These are phyloP conservation scores for Dysidea cf. avara DNA, from an alignment of 37 sponge, comb jelly and placozoan species.

Conservation along the genomic window DNA sequence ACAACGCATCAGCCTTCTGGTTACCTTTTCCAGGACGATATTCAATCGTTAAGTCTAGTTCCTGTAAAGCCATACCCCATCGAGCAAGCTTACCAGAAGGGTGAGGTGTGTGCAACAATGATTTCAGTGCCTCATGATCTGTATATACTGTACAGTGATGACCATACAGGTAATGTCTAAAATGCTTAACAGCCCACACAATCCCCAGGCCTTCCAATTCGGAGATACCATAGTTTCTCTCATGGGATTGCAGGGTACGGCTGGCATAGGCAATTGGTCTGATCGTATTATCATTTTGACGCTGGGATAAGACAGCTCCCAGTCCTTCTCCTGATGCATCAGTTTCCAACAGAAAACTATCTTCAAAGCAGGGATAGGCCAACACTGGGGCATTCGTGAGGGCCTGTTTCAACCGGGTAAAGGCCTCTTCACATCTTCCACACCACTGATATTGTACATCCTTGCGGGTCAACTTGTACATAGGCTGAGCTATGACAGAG, in stretches of 20 bases:
- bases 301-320: slow-evolving; percentile 29
- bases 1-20: slow-evolving; percentile 18
- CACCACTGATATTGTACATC: slow-evolving; percentile 23
- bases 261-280: slow-evolving; percentile 22
- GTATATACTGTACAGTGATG: slow-evolving; percentile 11
- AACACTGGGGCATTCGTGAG: slow-evolving; percentile 15
- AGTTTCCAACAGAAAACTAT: slow-evolving; percentile 30
- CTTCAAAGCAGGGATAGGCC: slow-evolving; percentile 22
- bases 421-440: slow-evolving; percentile 16
- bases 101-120: slow-evolving; percentile 17
- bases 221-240: slow-evolving; percentile 26
- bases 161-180: slow-evolving; percentile 22
- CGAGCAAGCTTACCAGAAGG: slow-evolving; percentile 26
- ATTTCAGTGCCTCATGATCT: slow-evolving; percentile 22
- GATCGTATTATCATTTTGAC: background rate
- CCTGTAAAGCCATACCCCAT: slow-evolving; percentile 26
- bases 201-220: slow-evolving; percentile 18
- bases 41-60: slow-evolving; percentile 5
- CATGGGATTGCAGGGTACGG: slow-evolving; percentile 24
- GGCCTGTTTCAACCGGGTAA: background rate
- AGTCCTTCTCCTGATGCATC: slow-evolving; percentile 36
- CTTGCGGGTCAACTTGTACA: slow-evolving; percentile 24
- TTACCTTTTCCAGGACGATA: slow-evolving; percentile 11
- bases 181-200: slow-evolving; percentile 32
- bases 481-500: slow-evolving; percentile 21